A percentile compares a stretch with the other conserved stretches of the same genome.
Conservation (phyloP, 2,888 invertebrate genomes). For the Drosophila infuscata region DNA sequence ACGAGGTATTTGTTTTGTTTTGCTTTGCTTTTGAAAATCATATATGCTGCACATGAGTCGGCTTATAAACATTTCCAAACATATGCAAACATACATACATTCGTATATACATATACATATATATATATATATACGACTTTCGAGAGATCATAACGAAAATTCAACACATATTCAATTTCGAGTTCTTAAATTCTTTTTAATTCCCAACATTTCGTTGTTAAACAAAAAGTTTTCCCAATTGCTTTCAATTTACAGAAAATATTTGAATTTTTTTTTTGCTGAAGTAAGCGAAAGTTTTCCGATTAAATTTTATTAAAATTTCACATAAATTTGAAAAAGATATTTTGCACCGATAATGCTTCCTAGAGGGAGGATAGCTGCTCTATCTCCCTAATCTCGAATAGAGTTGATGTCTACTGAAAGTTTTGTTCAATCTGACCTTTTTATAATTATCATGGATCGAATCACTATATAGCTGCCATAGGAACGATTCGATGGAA, state of each 20-base stretch:
- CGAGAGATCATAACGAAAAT: slow-evolving; percentile 48
- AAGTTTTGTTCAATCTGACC: not conserved
- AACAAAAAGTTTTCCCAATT: not conserved
- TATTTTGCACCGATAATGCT: not conserved
- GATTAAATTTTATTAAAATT: not conserved
- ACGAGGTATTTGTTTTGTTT: slow-evolving; percentile 68
- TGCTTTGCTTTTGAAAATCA: slow-evolving; percentile 37
- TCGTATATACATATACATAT: not conserved
- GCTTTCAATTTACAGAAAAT: not conserved
- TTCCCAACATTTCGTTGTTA: not conserved
- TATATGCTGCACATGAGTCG: slow-evolving; percentile 20
- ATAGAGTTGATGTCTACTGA: not conserved
- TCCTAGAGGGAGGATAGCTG: not conserved
- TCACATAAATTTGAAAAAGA: not conserved
- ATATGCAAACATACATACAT: slow-evolving; percentile 9
- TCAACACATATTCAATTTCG: slow-evolving; percentile 13
- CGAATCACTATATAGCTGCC: not conserved
- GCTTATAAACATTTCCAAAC: slow-evolving; percentile 19
- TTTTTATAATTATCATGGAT: not conserved
- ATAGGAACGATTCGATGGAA: not conserved
- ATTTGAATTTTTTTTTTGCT: not conserved
- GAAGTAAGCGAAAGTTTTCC: not conserved
- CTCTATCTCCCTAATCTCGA: not conserved
- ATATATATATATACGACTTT: slow-evolving; percentile 12
- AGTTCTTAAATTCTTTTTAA: not conserved